Percentiles rank a stretch among this genome's conserved stretches.
These are phyloP conservation scores for Zaprionus camerounensis DNA, from an alignment of 1,140 invertebrate genomes.

Conservation along the genomic window DNA sequence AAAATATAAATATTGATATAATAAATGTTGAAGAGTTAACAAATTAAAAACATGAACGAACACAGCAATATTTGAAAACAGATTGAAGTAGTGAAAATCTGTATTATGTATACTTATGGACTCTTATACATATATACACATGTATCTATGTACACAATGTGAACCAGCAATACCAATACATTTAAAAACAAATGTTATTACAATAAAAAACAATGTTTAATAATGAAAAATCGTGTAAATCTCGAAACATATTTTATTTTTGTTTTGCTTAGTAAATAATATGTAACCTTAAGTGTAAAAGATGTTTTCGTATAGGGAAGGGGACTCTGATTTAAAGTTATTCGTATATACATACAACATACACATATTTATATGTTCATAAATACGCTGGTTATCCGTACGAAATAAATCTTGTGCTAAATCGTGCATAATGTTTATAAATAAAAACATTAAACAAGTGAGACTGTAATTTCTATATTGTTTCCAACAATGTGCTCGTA, in stretches of 20 bases:
- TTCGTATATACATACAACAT: neutral
- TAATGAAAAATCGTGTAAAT: slow-evolving; percentile 3
- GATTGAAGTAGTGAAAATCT: slow-evolving; percentile 5
- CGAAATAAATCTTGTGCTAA: neutral
- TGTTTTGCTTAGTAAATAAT: slow-evolving; percentile 12
- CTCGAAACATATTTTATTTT: neutral
- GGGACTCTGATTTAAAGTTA: neutral
- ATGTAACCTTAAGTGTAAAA: slow-evolving; percentile 18
- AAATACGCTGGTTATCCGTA: neutral
- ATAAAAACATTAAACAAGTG: neutral
- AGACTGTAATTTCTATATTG: neutral
- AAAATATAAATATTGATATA: slow-evolving; percentile 3
- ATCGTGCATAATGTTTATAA: slow-evolving; percentile 2
- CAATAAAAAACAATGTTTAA: slow-evolving; percentile 4
- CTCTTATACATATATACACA: neutral
- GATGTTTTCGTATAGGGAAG: neutral
- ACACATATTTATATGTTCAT: neutral
- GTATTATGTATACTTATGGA: neutral
- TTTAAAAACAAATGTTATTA: slow-evolving; percentile 3
- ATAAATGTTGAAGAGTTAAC: neutral
- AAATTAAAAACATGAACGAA: neutral
- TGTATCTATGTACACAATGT: neutral
- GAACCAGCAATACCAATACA: slow-evolving; percentile 13
- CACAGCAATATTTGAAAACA: neutral
- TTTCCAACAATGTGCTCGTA: neutral